phyloP scores from a whole-genome alignment of 2,797 vertebrate genomes.

The Nannoperca australis region DNA sequence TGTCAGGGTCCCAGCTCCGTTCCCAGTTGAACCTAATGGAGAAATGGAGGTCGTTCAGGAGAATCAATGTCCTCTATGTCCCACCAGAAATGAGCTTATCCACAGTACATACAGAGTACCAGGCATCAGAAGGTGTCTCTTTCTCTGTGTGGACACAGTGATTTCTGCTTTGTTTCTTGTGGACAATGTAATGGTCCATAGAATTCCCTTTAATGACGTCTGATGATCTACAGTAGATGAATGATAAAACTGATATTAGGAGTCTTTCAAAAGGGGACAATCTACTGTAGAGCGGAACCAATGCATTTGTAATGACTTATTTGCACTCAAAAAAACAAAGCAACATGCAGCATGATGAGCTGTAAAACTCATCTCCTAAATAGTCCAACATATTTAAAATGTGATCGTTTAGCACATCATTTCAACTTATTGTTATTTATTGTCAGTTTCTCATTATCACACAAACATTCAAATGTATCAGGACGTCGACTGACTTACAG shows the following conservation, averaged over 20 bases:
- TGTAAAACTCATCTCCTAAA: too few relatives aligned
- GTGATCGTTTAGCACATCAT: too few relatives aligned
- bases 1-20: constrained; percentile 31
- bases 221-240: neutral
- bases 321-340: neutral
- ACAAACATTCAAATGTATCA: too few relatives aligned
- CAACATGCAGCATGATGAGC: neutral
- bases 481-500: too few relatives aligned
- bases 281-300: neutral
- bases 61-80: constrained; percentile 34
- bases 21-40: constrained; percentile 47
- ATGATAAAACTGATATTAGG: neutral
- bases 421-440: too few relatives aligned
- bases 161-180: neutral
- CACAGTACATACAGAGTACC: neutral
- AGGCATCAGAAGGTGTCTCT: neutral
- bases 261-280: neutral
- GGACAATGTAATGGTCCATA: neutral
- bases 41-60: constrained; percentile 43
- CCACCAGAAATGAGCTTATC: constrained; percentile 4
- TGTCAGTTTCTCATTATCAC: too few relatives aligned
- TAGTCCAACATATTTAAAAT: too few relatives aligned
- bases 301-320: neutral
- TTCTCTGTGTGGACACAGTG: neutral
- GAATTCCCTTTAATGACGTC: neutral